Percentiles rank a stretch among this genome's conserved stretches.
phyloP scores from a whole-genome alignment of 2,113 vertebrate species.

The Pycnonotus jocosus region DNA sequence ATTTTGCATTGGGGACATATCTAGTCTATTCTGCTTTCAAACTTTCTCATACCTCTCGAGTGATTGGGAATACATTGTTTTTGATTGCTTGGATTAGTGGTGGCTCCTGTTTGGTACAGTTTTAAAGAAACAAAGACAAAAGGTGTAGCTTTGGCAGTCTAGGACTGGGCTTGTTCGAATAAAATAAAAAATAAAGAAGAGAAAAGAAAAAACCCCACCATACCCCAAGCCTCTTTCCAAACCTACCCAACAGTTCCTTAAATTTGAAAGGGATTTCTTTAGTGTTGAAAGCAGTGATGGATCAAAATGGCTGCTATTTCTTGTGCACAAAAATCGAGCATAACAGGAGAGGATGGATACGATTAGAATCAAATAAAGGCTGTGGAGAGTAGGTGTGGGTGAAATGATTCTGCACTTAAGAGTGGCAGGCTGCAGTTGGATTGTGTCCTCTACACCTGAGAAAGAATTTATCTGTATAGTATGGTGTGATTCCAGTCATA shows the following conservation, averaged over 20 bases:
- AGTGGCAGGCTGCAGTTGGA: not conserved
- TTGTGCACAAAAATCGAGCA: not conserved
- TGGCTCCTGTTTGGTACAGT: not conserved
- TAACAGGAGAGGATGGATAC: not conserved
- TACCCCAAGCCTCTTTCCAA: not conserved
- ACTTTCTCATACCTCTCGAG: not conserved
- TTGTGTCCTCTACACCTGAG: not conserved
- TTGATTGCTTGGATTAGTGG: not conserved
- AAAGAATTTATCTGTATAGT: not conserved
- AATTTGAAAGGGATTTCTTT: not conserved
- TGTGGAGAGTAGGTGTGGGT: not conserved
- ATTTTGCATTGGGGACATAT: not conserved
- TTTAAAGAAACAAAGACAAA: not conserved
- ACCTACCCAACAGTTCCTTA: not conserved
- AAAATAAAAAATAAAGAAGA: not conserved
- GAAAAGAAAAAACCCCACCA: accelerated
- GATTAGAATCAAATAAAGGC: not conserved
- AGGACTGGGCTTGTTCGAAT: not conserved
- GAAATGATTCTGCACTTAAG: not conserved
- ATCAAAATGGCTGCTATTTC: not conserved
- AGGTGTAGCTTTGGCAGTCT: not conserved
- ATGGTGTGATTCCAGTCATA: not conserved
- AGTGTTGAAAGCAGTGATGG: not conserved
- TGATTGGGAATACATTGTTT: not conserved
- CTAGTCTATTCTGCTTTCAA: not conserved